Conservation (phyloP, 2,113 vertebrate species). For the Gymnarchus niloticus region DNA sequence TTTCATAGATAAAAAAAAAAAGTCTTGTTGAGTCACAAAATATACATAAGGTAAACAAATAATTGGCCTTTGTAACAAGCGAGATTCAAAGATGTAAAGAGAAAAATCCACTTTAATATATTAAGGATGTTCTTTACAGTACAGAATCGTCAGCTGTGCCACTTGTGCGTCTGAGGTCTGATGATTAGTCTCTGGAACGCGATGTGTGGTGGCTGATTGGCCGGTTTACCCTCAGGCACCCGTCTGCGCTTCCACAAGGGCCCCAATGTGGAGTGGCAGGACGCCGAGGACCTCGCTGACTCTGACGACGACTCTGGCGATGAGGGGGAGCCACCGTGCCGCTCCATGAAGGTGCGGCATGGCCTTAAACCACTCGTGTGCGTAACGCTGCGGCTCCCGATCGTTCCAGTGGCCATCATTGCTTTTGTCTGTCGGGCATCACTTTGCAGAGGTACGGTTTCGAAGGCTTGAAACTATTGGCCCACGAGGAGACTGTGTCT, state of each 20-base stretch:
- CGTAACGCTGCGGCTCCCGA: background rate
- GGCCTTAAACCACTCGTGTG: background rate
- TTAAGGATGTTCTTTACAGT: no score
- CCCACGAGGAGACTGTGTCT: conserved; percentile 87
- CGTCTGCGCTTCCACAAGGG: conserved; percentile 92
- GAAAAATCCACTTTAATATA: background rate
- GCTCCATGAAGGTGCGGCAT: conserved; percentile 70
- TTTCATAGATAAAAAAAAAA: no score
- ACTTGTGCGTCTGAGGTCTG: background rate
- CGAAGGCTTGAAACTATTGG: conserved; percentile 86
- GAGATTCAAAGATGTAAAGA: background rate
- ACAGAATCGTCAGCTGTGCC: background rate
- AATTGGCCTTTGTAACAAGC: background rate
- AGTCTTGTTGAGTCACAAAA: background rate
- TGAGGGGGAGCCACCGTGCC: conserved; percentile 64
- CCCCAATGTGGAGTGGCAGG: conserved; percentile 84
- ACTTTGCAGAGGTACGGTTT: conserved; percentile 76
- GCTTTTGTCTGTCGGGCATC: conserved; percentile 14
- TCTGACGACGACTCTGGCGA: conserved; percentile 73
- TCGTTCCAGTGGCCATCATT: background rate
- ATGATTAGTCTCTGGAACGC: background rate
- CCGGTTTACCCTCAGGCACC: conserved; percentile 65
- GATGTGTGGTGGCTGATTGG: background rate
- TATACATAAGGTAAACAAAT: background rate
- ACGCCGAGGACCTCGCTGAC: conserved; percentile 82